Conservation (phyloP, 2,888 invertebrate genomes). For the Eupithecia subumbrata region DNA sequence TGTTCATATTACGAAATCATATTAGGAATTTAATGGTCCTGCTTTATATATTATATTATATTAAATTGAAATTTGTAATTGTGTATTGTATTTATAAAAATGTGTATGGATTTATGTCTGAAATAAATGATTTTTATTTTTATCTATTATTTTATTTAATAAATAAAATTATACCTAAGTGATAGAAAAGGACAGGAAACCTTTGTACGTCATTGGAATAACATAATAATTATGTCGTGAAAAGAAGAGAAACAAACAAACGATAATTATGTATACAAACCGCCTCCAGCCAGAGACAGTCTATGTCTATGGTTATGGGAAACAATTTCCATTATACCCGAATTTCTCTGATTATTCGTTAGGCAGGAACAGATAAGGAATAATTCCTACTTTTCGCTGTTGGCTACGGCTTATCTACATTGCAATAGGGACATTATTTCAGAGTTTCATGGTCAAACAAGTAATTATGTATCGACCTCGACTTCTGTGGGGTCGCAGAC, state of each 20-base stretch:
- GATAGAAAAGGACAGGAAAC: no score
- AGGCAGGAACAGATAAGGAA: slow-evolving; percentile 5
- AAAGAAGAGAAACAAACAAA: not conserved
- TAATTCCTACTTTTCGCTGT: slow-evolving; percentile 1
- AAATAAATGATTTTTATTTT: no score
- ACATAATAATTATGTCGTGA: not conserved
- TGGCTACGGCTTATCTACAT: not conserved
- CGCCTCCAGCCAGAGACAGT: not conserved
- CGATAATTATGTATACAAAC: not conserved
- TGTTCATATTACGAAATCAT: not conserved
- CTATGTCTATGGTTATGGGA: slow-evolving; percentile 4
- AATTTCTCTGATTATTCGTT: slow-evolving; percentile 7
- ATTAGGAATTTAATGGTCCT: not conserved
- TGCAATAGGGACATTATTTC: not conserved
- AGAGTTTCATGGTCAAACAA: not conserved
- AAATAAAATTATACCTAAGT: no score
- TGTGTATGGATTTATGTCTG: no score
- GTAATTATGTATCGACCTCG: not conserved
- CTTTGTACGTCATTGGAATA: not conserved
- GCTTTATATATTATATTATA: no score
- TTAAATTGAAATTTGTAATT: no score
- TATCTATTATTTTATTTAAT: no score
- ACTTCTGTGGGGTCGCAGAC: not conserved
- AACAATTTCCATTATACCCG: not conserved
- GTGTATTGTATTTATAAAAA: no score